Evolutionary conservation across 1,140 invertebrate genomes (phyloP), one percentile per base, ranked within the genome.

Genomic region (Drosophila kepulauana): DNA sequence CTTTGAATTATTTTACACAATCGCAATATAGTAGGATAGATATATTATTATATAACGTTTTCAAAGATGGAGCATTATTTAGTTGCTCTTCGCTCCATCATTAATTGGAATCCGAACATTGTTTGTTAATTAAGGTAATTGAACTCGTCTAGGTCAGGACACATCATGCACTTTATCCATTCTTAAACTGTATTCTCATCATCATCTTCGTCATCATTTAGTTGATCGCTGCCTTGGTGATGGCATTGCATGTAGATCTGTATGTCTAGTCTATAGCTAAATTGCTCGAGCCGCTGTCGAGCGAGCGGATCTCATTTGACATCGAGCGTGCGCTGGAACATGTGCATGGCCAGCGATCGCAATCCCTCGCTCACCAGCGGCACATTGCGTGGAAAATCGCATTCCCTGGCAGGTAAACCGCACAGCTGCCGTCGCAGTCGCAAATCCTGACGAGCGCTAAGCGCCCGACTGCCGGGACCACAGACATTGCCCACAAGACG

Each of bases 391-490:
- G 82, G 71, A 3, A 91, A 78, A 1, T 91, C 88, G 46, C 78
- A 84, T 28, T 95, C 95, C 1, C 93, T 93, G 1, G 94, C 92
- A 0, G 95, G 95, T 75, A 95, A 91, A 63, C 94, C 94, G 77
- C 95, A 95, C 25, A 95, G 91, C 81, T 95, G 94, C 35, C 95
- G 91, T 3, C 95, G 93, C 41, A 96, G 92, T 1, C 94, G 94
- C 46, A 96, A 82, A 91, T 96, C 95, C 13, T 95, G 93, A 25
- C 95, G 93, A 5, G 95, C 95, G 58, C 95, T 95, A 4, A 96
- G 78, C 0, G 95, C 95, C 1, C 95, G 93, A 13, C 93, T 93
- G 66, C 93, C 93, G 1, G 92, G 93, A 10, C 94, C 94, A 28
- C 92, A 91, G 2, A 93, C 93, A 84, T 91, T 93, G 38, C 92